Evolutionary conservation across 30 jellyfish, hydroid and myxozoan genomes (phyloP).

Genomic region (Turritopsis rubra): DNA sequence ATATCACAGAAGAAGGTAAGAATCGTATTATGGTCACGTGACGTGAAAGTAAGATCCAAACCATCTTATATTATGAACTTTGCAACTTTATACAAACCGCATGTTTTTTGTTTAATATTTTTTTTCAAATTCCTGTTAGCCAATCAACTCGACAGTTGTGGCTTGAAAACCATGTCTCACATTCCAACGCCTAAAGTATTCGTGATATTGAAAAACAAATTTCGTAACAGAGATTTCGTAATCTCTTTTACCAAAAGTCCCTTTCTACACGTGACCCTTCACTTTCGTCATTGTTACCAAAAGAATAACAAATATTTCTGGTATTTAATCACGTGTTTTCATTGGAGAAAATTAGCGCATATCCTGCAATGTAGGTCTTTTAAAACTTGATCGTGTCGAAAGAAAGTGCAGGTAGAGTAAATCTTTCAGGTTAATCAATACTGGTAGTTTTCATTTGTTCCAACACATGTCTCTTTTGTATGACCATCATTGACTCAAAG

Average conservation of each 20-base stretch:
- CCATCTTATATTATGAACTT: too few species aligned
- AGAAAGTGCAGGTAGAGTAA: background rate
- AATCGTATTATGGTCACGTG: too few species aligned
- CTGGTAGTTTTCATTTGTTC: constrained; percentile 4
- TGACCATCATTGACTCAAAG: background rate
- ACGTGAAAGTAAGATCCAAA: too few species aligned
- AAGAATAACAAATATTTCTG: background rate
- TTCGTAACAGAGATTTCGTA: background rate
- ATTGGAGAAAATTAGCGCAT: background rate
- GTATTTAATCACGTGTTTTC: background rate
- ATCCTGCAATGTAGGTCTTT: background rate
- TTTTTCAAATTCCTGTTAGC: too few species aligned
- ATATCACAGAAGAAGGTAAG: constrained; percentile 2
- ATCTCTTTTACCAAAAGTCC: background rate
- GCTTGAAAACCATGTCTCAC: background rate
- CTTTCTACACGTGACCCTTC: background rate
- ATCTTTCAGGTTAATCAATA: background rate
- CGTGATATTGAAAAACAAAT: background rate
- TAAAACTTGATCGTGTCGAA: constrained; percentile 35
- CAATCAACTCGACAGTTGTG: too few species aligned
- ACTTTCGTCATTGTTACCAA: background rate
- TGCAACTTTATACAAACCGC: too few species aligned
- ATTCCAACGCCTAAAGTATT: background rate
- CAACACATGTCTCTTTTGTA: background rate
- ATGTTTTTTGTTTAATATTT: too few species aligned